Evolutionary conservation across 2,888 invertebrate genomes (phyloP).

Genomic region (Cosmia pyralina): DNA sequence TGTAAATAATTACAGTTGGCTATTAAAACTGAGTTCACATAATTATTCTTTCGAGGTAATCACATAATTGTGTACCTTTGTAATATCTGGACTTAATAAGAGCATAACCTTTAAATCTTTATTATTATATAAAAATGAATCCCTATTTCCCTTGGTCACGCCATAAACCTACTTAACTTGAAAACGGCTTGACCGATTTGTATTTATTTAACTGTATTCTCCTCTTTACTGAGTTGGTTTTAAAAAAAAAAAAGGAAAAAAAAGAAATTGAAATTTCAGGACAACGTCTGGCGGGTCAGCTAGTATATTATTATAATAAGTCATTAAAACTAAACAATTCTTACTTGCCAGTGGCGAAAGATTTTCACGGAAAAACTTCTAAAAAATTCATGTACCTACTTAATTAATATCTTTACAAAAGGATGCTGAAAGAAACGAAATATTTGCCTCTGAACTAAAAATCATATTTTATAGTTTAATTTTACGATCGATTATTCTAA

Average conservation of each 20-base stretch:
- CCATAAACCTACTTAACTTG: too few relatives aligned
- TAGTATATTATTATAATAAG: too few relatives aligned
- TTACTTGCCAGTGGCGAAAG: not conserved
- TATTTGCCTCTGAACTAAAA: not conserved
- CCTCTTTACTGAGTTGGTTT: too few relatives aligned
- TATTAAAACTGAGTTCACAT: not conserved
- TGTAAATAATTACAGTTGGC: not conserved
- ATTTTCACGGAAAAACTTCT: not conserved
- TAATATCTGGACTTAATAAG: not conserved
- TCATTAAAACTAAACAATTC: not conserved
- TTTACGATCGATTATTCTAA: not conserved
- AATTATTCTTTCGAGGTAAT: too few relatives aligned
- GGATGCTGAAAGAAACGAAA: not conserved
- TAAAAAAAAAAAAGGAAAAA: too few relatives aligned
- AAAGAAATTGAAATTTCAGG: too few relatives aligned
- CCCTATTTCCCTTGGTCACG: too few relatives aligned
- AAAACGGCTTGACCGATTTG: too few relatives aligned
- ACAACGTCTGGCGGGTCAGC: too few relatives aligned
- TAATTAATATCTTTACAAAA: conserved; percentile 3
- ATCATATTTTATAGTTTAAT: not conserved
- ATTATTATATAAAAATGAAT: too few relatives aligned
- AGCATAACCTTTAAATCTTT: not conserved
- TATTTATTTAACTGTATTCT: too few relatives aligned
- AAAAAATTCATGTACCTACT: not conserved
- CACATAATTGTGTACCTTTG: not conserved